These are phyloP conservation scores for Apis florea DNA, from an alignment of 1,140 invertebrate species.

Conservation along the genomic window DNA sequence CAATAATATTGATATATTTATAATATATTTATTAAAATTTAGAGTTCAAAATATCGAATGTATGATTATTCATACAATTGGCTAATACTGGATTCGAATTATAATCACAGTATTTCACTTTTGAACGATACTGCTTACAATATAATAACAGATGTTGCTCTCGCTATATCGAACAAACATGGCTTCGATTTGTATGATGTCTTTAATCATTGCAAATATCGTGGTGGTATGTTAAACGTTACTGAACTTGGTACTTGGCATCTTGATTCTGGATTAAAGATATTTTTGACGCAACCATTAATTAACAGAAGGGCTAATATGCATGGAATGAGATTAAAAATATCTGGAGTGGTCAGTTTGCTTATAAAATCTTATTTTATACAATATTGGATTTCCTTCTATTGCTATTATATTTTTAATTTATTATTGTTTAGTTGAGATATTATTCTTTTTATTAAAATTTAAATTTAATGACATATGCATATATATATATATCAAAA, in stretches of 20 bases:
- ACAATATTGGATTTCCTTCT: neutral
- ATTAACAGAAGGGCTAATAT: conserved; percentile 64
- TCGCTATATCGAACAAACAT: conserved; percentile 51
- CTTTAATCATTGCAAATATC: conserved; percentile 69
- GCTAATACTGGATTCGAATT: conserved; percentile 63
- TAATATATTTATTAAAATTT: neutral
- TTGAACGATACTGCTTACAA: conserved; percentile 66
- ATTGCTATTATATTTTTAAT: too few relatives aligned
- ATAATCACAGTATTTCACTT: conserved; percentile 40
- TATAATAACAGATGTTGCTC: conserved; percentile 63
- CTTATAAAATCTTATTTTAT: neutral
- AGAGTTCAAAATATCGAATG: conserved; percentile 59
- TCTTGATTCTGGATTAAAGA: conserved; percentile 40
- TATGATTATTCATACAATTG: conserved; percentile 67
- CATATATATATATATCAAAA: too few relatives aligned
- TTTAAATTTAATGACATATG: too few relatives aligned
- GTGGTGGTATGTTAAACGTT: conserved; percentile 66
- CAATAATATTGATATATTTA: neutral
- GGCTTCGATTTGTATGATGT: conserved; percentile 63
- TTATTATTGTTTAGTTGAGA: too few relatives aligned
- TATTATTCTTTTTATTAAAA: too few relatives aligned
- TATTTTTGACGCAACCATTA: conserved; percentile 57
- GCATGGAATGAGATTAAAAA: conserved; percentile 66
- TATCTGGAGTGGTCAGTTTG: conserved; percentile 62
- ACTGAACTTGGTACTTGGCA: conserved; percentile 63